Evolutionary conservation across 2,113 vertebrate genomes (phyloP), one percentile per base, ranked within the genome.

Genomic region (Chamaea fasciata): DNA sequence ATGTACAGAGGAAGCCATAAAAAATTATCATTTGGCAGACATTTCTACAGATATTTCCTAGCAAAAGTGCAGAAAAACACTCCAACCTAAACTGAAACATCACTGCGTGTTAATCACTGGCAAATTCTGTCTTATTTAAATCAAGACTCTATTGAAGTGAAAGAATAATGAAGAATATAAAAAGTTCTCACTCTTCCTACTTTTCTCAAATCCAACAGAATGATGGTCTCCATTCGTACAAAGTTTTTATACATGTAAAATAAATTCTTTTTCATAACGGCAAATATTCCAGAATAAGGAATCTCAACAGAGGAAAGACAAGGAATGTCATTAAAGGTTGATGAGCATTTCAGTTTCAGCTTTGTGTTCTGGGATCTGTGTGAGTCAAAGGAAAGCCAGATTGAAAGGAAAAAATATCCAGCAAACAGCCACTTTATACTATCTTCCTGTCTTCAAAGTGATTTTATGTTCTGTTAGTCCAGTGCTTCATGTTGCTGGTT

Each of bases 331-430:
- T 97, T 83, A 96, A 96, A 96, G 73, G 67, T 85, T 89, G 93
- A 97, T 89, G 90, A 96, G 87, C 8, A 75, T 95, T 97, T 97
- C 82, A 65, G 88, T 86, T 96, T 97, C 94, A 89, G 82, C 87
- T 97, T 89, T 95, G 60, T 47, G 71, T 50, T 79, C 59, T 70
- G 64, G 27, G 52, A 77, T 16, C 9, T 39, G 44, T 1, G 1
- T 6, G 52, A 97, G 80, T 81, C 78, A 87, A 97, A 84, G 70
- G 78, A 93, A 94, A 94, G 70, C 49, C 89, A 97, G 94, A 95
- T 71, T 77, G 76, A 85, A 80, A 79, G 96, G 74, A 91, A 93
- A 92, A 95, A 94, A 47, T 14, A 76, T 35, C 49, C 92, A 97
- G 91, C 63, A 88, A 69, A 96, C 69, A 92, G 67, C 41, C 79